phyloP scores from a whole-genome alignment of 2,797 vertebrate genomes.

The Phrynocephalus guinanensis region DNA sequence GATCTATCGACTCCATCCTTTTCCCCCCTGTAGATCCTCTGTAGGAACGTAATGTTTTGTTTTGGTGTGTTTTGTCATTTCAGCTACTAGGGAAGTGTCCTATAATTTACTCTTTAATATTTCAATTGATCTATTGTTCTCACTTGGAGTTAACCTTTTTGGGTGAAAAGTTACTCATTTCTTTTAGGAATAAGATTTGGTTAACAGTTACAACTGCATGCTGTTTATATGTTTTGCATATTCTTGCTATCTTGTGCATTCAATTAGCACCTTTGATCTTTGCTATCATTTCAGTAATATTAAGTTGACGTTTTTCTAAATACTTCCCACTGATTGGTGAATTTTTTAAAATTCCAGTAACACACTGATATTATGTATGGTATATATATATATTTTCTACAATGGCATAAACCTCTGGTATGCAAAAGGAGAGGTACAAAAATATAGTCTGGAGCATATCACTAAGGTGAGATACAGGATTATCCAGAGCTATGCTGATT shows the following conservation, averaged over 20 bases:
- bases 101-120: constrained; percentile 91
- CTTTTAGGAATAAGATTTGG: constrained; percentile 62
- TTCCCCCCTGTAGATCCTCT: constrained; percentile 81
- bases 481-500: constrained; percentile 65
- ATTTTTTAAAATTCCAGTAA: constrained; percentile 44
- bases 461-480: constrained; percentile 60
- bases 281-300: constrained; percentile 29
- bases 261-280: constrained; percentile 47
- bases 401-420: constrained; percentile 51
- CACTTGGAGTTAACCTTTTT: constrained; percentile 87
- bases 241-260: constrained; percentile 24
- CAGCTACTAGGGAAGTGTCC: constrained; percentile 84
- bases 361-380: not conserved
- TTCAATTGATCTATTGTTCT: constrained; percentile 94
- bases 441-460: constrained; percentile 58
- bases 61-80: constrained; percentile 84
- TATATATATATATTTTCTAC: constrained; percentile 19
- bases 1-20: constrained; percentile 83
- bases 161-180: constrained; percentile 66
- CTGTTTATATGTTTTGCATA: constrained; percentile 68
- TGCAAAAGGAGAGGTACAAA: too few relatives aligned
- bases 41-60: constrained; percentile 83
- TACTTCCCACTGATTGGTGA: not conserved
- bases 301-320: constrained; percentile 40
- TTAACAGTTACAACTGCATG: constrained; percentile 64